Evolutionary conservation across 2,113 vertebrate species (phyloP).

Genomic region (Connochaetes taurinus): DNA sequence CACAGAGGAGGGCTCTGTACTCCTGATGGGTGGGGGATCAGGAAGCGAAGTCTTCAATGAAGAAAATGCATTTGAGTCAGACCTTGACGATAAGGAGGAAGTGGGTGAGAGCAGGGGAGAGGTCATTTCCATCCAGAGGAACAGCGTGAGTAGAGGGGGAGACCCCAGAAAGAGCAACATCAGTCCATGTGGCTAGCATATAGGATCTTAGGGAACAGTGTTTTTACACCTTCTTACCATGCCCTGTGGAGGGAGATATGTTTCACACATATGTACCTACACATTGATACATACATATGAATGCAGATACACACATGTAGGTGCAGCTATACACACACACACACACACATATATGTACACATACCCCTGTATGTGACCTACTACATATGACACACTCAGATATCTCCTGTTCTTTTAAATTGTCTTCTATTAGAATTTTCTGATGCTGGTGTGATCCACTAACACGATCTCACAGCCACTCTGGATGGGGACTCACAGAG

Average conservation of each 20-base stretch:
- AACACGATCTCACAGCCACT: not conserved
- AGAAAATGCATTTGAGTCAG: not conserved
- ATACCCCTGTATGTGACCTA: not conserved
- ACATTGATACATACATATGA: not conserved
- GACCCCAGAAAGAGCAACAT: no score
- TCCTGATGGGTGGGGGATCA: not conserved
- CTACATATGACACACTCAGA: no score
- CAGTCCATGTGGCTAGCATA: no score
- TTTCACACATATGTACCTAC: not conserved
- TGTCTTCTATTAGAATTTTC: not conserved
- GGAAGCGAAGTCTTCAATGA: not conserved
- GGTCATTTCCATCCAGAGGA: no score
- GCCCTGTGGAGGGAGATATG: not conserved
- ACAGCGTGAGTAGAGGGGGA: not conserved
- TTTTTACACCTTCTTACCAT: not conserved
- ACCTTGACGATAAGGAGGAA: not conserved
- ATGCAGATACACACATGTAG: not conserved
- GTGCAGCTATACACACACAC: not conserved
- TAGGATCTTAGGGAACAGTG: not conserved
- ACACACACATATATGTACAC: rapidly evolving
- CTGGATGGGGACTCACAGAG: not conserved
- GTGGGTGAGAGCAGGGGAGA: not conserved
- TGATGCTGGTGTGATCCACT: not conserved
- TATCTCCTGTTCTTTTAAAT: not conserved
- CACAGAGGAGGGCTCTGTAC: not conserved